phyloP scores from a whole-genome alignment of 2,888 invertebrate species.

The Glaucopsyche alexis region DNA sequence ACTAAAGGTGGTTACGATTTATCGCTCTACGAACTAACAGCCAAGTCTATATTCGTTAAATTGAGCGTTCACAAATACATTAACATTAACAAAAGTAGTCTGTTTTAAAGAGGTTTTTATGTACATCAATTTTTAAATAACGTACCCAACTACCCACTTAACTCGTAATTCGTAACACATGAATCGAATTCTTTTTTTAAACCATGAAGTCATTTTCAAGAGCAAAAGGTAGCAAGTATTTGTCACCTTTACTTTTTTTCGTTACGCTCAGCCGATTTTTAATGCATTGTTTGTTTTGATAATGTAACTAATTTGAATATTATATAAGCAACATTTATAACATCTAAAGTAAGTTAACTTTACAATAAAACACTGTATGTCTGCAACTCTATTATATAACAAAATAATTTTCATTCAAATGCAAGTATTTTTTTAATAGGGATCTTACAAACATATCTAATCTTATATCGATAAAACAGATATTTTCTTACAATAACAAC shows the following conservation, averaged over 20 bases:
- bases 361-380: not conserved
- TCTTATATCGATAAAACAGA: not conserved
- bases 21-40: conserved; percentile 46
- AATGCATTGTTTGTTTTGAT: not conserved
- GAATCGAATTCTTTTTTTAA: conserved; percentile 44
- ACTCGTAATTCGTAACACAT: conserved; percentile 24
- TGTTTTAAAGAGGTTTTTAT: conserved; percentile 16
- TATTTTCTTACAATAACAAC: conserved; percentile 8
- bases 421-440: not conserved
- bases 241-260: conserved; percentile 21
- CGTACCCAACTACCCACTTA: conserved; percentile 37
- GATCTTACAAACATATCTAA: not conserved
- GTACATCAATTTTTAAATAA: conserved; percentile 9
- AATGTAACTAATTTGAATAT: not conserved
- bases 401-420: not conserved
- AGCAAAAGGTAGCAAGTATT: conserved; percentile 32
- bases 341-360: not conserved
- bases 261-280: not conserved
- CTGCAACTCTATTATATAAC: conserved; percentile 9
- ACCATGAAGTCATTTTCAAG: conserved; percentile 42
- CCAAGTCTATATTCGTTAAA: conserved; percentile 44
- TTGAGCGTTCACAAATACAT: conserved; percentile 36
- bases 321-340: not conserved
- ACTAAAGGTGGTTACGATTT: conserved; percentile 52
- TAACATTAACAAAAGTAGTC: conserved; percentile 10